Conservation (phyloP, 2,113 vertebrate species). For the Gulo gulo region DNA sequence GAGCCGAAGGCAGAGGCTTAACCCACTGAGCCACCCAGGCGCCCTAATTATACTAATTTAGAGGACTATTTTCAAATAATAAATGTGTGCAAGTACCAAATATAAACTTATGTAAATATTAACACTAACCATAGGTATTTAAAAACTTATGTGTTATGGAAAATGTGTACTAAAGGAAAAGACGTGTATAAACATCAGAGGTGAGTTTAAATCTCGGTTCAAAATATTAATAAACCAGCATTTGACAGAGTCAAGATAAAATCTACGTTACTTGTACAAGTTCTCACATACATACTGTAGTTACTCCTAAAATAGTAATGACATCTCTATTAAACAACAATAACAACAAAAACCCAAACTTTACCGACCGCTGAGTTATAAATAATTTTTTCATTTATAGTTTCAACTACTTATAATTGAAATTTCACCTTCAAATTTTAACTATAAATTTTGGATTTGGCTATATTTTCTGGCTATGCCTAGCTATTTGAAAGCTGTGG, state of each 20-base stretch:
- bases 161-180: slow-evolving; percentile 33
- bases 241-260: slow-evolving; percentile 56
- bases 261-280: slow-evolving; percentile 57
- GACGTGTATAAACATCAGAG: background rate
- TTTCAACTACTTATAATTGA: slow-evolving; percentile 60
- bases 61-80: slow-evolving; percentile 39
- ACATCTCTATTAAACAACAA: slow-evolving; percentile 67
- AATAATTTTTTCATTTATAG: slow-evolving; percentile 76
- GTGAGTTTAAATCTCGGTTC: slow-evolving; percentile 32
- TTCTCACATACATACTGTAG: slow-evolving; percentile 67
- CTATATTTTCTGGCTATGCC: background rate
- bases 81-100: slow-evolving; percentile 40
- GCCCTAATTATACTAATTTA: slow-evolving; percentile 42
- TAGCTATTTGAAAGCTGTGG: background rate
- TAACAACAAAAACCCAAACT: slow-evolving; percentile 16
- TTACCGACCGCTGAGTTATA: slow-evolving; percentile 70
- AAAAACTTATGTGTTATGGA: background rate
- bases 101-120: slow-evolving; percentile 47
- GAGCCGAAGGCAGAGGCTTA: no score
- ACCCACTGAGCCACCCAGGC: no score
- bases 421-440: slow-evolving; percentile 53
- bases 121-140: background rate
- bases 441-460: slow-evolving; percentile 55
- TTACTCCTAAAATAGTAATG: slow-evolving; percentile 75
- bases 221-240: slow-evolving; percentile 58